A percentile compares a stretch with the other conserved stretches of the same genome.
phyloP scores from a whole-genome alignment of 2,113 vertebrate genomes.

The Scartelaos histophorus region DNA sequence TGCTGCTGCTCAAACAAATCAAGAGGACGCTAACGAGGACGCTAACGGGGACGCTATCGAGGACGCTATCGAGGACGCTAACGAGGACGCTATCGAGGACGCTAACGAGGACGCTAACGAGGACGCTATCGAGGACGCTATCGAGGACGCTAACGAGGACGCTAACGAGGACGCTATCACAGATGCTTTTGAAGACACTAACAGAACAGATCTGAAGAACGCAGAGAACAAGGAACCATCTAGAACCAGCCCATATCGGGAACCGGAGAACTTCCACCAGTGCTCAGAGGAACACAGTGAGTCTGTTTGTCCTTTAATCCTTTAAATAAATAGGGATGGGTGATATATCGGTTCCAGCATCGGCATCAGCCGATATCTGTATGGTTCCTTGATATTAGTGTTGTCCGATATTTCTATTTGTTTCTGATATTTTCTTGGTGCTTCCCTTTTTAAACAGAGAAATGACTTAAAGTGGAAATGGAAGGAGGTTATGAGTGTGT shows the following conservation, averaged over 20 bases:
- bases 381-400: too few relatives aligned
- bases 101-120: not conserved
- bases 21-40: not conserved
- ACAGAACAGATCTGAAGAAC: not conserved
- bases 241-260: not conserved
- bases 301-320: too few relatives aligned
- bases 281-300: not conserved
- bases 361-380: too few relatives aligned
- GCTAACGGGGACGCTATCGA: not conserved
- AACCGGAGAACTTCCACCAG: not conserved
- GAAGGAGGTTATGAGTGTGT: too few relatives aligned
- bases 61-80: not conserved
- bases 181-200: too few relatives aligned
- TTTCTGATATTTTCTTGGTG: too few relatives aligned
- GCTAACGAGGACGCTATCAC: not conserved
- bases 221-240: not conserved
- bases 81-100: not conserved
- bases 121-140: not conserved
- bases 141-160: not conserved
- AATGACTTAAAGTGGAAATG: too few relatives aligned
- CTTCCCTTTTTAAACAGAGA: too few relatives aligned
- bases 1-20: not conserved
- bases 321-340: too few relatives aligned
- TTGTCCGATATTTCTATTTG: too few relatives aligned
- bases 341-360: too few relatives aligned